Base-by-base conservation (phyloP, 2,797 vertebrate species). In the Girardinus metallicus region DNA sequence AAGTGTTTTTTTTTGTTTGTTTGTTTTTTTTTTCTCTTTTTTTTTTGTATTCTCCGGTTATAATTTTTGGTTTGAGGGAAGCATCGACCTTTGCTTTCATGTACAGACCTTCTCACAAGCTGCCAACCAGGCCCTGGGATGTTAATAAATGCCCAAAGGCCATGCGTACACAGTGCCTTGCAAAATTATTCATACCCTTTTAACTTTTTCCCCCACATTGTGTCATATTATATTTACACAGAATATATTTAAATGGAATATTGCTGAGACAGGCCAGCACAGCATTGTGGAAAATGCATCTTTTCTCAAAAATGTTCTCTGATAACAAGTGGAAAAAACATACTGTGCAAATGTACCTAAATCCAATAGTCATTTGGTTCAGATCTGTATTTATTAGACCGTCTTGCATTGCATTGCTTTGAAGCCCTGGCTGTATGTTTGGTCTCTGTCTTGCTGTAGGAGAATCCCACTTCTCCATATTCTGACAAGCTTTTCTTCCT, bases 81-180 rank as follows among this genome's bases (percentile, higher is more conserved):
- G 75, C 60, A 47, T 43, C 84, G 87, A 93, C 91, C 88, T 94
- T 90, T 91, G 43, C 64, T 83, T 39, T 21, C 0, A 76, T 57
- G 51, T 77, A 73, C 41, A 62, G 77, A 55, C 68, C 70, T 83
- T 83, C 79, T 85, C 44, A 77, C 80, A 84, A 83, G 76, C 77
- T 80, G 75, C 75, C 86, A 80, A 88, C 77, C 26, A 75, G 43
- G n/a, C 23, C 74, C 87, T 55, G 29, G 81, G 44, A 81, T 85
- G 82, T 85, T 51, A 85, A 83, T 51, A 55, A 81, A 76, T 18
- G 83, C 47, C 78, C 60, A 23, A 74, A 57, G 78, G 82, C 51
- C 34, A 70, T n/a, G 36, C 49, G 43, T 71, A 73, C 53, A 84
- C 83, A 80, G 8, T 68, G 68, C 75, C 21, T 57, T 73, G 51